Conservation (phyloP, 2,888 invertebrate genomes). For the Cephus sareptanus region DNA sequence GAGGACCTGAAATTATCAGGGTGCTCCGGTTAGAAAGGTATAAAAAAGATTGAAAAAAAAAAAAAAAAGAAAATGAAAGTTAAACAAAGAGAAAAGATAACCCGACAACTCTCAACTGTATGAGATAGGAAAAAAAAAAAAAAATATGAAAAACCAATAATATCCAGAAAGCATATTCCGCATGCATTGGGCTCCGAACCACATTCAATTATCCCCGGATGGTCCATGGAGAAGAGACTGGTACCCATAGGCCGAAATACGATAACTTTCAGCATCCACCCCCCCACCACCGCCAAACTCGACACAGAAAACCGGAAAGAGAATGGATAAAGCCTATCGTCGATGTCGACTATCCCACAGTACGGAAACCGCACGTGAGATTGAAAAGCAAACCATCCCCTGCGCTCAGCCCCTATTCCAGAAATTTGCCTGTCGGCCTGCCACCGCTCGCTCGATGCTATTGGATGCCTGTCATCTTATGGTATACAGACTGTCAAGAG, state of each 20-base stretch:
- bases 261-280: not conserved
- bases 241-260: not conserved
- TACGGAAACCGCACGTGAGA: not conserved
- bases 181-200: not conserved
- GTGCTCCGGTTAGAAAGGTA: not conserved
- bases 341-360: not conserved
- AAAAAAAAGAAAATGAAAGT: not conserved
- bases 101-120: not conserved
- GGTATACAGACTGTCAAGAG: not conserved
- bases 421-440: not conserved
- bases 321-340: not conserved
- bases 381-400: not conserved
- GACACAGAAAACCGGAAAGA: not conserved
- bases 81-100: not conserved
- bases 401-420: not conserved
- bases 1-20: not conserved
- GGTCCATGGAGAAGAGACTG: not conserved
- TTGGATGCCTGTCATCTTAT: not conserved
- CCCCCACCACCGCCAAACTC: not conserved
- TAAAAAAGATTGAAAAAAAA: not conserved
- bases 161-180: not conserved
- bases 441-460: not conserved
- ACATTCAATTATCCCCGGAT: conserved; percentile 23
- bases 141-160: not conserved
- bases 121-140: not conserved